Evolutionary conservation across 2,888 invertebrate species (phyloP).

Genomic region (Diogma glabrata): DNA sequence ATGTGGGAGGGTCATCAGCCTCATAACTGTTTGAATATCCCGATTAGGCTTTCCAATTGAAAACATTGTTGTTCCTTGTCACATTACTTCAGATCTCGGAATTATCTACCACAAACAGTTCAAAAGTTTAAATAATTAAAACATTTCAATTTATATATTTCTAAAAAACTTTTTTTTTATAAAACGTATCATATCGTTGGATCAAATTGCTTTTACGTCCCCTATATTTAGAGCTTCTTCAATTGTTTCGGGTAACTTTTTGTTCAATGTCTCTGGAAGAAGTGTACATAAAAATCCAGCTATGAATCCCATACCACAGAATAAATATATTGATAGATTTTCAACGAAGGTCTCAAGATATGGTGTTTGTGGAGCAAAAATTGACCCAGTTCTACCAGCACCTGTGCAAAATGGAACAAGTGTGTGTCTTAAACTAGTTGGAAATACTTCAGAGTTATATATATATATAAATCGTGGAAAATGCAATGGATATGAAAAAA

Average conservation of each 20-base stretch:
- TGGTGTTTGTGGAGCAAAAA: not conserved
- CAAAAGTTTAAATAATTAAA: no score
- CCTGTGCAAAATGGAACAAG: not conserved
- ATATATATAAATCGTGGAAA: conserved; percentile 32
- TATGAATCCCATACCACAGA: not conserved
- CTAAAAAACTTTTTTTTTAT: no score
- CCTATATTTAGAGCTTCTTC: not conserved
- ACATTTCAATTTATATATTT: no score
- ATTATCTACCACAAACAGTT: no score
- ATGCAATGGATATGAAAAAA: not conserved
- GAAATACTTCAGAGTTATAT: not conserved
- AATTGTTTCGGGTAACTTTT: not conserved
- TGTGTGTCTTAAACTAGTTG: not conserved
- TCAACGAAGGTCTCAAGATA: not conserved
- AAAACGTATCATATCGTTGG: no score
- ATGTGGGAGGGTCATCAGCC: no score
- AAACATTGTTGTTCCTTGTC: no score
- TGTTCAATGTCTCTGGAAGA: not conserved
- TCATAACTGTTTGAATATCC: no score
- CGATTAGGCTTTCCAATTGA: no score
- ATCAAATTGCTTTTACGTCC: no score
- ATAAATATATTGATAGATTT: not conserved
- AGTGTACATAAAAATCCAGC: not conserved
- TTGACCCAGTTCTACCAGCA: not conserved
- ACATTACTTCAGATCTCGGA: no score